Percentiles rank a stretch among this genome's conserved stretches.
Evolutionary conservation across 2,888 invertebrate species (phyloP).

Genomic region (Brenthis daphne): DNA sequence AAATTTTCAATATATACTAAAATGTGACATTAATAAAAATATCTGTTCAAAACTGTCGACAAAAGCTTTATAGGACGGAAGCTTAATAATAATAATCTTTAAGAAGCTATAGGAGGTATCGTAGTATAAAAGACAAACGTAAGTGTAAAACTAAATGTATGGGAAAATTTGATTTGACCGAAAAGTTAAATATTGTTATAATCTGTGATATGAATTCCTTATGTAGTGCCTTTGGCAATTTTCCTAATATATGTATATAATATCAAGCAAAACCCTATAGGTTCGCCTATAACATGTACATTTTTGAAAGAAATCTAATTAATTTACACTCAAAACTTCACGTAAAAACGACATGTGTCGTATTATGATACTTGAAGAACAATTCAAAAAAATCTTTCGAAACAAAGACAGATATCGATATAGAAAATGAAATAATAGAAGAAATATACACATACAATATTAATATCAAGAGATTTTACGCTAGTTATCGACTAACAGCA

Average conservation of each 20-base stretch:
- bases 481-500: constrained; percentile 33
- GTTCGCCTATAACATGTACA: constrained; percentile 18
- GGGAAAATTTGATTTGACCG: constrained; percentile 21
- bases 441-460: background rate
- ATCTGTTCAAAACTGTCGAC: constrained; percentile 33
- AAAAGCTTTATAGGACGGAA: constrained; percentile 55
- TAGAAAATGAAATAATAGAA: background rate
- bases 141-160: constrained; percentile 13
- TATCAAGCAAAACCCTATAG: constrained; percentile 22
- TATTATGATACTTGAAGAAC: background rate
- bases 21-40: constrained; percentile 31
- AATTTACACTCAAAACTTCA: background rate
- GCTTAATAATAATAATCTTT: constrained; percentile 45
- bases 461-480: constrained; percentile 12
- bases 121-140: constrained; percentile 17
- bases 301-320: constrained; percentile 9
- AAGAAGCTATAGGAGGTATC: constrained; percentile 30
- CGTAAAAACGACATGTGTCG: background rate
- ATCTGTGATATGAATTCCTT: constrained; percentile 60
- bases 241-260: constrained; percentile 23
- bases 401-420: background rate
- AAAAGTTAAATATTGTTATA: constrained; percentile 37
- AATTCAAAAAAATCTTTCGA: background rate
- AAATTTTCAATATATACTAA: constrained; percentile 24
- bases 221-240: constrained; percentile 55